Evolutionary conservation across 2,113 vertebrate species (phyloP).

Genomic region (Anseranas semipalmata): DNA sequence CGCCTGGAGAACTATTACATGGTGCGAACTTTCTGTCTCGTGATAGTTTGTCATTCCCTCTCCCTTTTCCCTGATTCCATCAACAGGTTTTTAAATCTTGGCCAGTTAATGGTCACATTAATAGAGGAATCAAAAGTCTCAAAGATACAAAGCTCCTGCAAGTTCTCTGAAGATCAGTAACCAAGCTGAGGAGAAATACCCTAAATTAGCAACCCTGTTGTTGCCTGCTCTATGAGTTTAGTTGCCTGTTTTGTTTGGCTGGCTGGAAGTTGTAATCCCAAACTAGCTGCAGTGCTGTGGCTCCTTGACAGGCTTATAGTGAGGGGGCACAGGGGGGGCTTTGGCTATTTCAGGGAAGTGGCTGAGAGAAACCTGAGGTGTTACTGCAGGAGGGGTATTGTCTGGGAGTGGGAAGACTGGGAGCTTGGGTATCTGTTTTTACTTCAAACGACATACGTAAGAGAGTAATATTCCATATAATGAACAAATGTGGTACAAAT

Average conservation of each 20-base stretch:
- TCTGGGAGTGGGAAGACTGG: not conserved
- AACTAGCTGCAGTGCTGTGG: not conserved
- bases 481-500: not conserved
- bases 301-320: not conserved
- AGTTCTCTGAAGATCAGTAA: not conserved
- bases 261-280: not conserved
- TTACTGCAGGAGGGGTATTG: not conserved
- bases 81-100: not conserved
- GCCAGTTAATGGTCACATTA: rapidly evolving
- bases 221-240: not conserved
- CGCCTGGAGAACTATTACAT: constrained; percentile 92
- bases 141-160: not conserved
- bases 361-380: not conserved
- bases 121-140: not conserved
- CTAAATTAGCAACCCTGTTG: not conserved
- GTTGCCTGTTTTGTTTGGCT: not conserved
- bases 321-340: not conserved
- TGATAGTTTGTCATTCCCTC: not conserved
- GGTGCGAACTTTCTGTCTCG: constrained; percentile 59
- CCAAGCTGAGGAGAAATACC: not conserved
- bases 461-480: not conserved
- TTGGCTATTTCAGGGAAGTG: not conserved
- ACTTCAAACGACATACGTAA: not conserved
- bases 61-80: rapidly evolving
- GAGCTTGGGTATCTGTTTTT: not conserved